Base-by-base conservation (phyloP, 1,140 invertebrate genomes). In the Tetraneura akinire region DNA sequence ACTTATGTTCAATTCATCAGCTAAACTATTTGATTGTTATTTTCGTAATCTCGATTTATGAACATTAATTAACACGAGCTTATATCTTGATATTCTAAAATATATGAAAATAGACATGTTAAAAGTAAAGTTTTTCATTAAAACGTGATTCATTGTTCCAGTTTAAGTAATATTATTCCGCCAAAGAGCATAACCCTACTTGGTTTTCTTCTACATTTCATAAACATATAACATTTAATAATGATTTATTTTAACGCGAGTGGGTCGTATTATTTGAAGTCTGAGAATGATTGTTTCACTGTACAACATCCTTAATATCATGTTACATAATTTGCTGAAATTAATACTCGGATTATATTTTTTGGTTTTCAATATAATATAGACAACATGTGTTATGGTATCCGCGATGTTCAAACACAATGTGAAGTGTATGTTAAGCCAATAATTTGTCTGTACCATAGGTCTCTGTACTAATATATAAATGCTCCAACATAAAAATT, bases 1-100 rank as follows among this genome's bases (percentile, higher is more conserved):
- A n/a, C n/a, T n/a, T n/a, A n/a, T n/a, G n/a, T n/a, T n/a, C n/a
- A n/a, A n/a, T n/a, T n/a, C n/a, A n/a, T n/a, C n/a, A n/a, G n/a
- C n/a, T n/a, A 37, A 37, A 37, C 3, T 37, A 37, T 37, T 4
- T 37, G 8, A n/a, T 16, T 42, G 62, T 66, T 66, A 21, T 42
- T 37, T n/a, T 42, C n/a, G 18, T 42, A 66, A 42, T 66, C 16
- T 23, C 62, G 9, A 42, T 66, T 42, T 37, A 66, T 66, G 62
- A 66, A 66, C 62, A 42, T 66, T 66, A 66, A 66, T 66, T 10
- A 66, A 29, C 62, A 66, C 60, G 26, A 18, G 29, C 14, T 62
- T 62, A 62, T 62, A 11, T n/a, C n/a, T 11, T 18, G 18, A 66
- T 42, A 18, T 42, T 66, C n/a, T n/a, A 37, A 42, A 66, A 66